Percentiles rank a stretch among this genome's conserved stretches.
phyloP scores from a whole-genome alignment of 2,888 invertebrate genomes.

The Hedychridium roseum region DNA sequence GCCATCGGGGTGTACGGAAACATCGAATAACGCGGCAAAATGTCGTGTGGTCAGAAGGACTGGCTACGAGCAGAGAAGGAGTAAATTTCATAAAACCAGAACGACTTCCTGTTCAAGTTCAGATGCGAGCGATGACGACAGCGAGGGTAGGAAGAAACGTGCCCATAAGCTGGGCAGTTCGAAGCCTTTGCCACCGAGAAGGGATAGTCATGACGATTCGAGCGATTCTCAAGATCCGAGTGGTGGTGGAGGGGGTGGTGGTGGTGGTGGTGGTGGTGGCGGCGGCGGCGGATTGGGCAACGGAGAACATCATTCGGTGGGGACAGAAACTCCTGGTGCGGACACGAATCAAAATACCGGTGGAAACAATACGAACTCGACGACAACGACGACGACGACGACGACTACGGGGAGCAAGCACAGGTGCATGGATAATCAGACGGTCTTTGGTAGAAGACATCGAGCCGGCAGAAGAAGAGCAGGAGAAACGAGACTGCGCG shows the following conservation, averaged over 20 bases:
- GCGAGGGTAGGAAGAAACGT: constrained; percentile 82
- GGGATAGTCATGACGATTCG: constrained; percentile 86
- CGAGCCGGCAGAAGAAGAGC: constrained; percentile 68
- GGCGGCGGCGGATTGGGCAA: constrained; percentile 48
- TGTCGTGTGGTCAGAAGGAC: constrained; percentile 48
- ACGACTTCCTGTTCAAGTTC: constrained; percentile 94
- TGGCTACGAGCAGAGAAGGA: constrained; percentile 69
- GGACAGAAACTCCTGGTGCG: constrained; percentile 34
- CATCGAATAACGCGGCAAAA: constrained; percentile 39
- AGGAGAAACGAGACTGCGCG: constrained; percentile 75
- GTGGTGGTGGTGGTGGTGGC: constrained; percentile 41
- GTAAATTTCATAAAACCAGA: constrained; percentile 76
- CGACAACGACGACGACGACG: constrained; percentile 44
- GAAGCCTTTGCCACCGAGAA: constrained; percentile 71
- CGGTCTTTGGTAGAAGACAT: constrained; percentile 66
- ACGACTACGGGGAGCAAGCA: constrained; percentile 50
- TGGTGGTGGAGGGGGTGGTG: constrained; percentile 63
- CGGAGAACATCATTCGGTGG: constrained; percentile 43
- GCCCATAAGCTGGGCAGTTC: constrained; percentile 75
- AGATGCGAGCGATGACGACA: constrained; percentile 90
- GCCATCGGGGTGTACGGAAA: constrained; percentile 21
- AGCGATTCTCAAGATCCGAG: constrained; percentile 84
- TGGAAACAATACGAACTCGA: constrained; percentile 40
- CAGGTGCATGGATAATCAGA: constrained; percentile 54
- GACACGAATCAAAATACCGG: constrained; percentile 32